Conservation (phyloP, 2,113 vertebrate species). For the Camelus bactrianus region DNA sequence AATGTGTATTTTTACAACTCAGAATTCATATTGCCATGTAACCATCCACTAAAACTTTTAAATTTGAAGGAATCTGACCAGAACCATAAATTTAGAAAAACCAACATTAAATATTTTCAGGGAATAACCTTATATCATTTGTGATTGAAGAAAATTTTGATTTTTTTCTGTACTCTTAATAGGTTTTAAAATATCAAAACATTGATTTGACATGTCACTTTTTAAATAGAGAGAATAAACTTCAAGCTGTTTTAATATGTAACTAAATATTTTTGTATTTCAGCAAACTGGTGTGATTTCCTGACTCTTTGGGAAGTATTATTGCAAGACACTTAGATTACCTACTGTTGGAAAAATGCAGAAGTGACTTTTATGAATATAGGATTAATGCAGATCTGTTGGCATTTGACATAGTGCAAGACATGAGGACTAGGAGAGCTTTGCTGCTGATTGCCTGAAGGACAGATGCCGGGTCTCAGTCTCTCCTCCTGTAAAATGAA, state of each 20-base stretch:
- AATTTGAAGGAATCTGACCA: neutral
- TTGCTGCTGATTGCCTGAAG: neutral
- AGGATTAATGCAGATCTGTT: neutral
- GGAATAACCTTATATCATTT: too few species aligned
- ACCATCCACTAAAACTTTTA: neutral
- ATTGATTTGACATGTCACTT: neutral
- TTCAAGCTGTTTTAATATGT: neutral
- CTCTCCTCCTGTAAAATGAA: neutral
- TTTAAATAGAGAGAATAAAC: neutral
- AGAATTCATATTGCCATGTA: neutral
- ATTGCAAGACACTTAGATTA: too few species aligned
- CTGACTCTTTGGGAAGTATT: neutral
- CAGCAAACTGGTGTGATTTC: neutral
- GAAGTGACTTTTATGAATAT: neutral
- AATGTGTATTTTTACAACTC: neutral
- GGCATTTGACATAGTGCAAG: neutral
- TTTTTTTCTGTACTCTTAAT: neutral
- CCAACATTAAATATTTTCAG: neutral
- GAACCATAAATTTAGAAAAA: neutral
- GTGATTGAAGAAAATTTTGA: neutral
- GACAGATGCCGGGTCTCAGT: neutral
- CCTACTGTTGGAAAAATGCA: neutral
- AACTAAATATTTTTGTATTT: neutral
- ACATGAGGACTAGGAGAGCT: neutral
- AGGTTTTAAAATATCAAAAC: neutral